Evolutionary conservation across 2,113 vertebrate species (phyloP).

Genomic region (Orthochromis indermauri): DNA sequence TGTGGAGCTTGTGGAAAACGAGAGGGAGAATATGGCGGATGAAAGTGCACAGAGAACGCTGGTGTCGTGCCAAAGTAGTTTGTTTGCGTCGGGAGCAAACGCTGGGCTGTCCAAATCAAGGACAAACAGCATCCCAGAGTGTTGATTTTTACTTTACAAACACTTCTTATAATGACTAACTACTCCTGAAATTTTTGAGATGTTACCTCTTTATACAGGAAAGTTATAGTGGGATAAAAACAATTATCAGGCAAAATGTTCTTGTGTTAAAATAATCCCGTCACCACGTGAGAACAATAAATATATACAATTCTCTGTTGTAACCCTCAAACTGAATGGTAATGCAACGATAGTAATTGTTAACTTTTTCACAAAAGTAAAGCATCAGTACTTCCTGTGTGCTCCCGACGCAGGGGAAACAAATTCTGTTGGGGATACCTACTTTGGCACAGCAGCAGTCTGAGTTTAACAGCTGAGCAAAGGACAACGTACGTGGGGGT

Average conservation of each 20-base stretch:
- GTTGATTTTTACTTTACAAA: background rate
- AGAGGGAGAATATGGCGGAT: background rate
- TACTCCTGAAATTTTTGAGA: background rate
- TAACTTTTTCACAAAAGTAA: background rate
- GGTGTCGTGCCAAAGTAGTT: background rate
- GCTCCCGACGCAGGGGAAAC: background rate
- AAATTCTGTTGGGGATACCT: fast-evolving
- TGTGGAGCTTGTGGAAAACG: fast-evolving
- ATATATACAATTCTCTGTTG: background rate
- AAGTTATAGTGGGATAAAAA: background rate
- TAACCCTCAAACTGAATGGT: background rate
- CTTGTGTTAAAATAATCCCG: background rate
- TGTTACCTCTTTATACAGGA: background rate
- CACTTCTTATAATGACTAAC: background rate
- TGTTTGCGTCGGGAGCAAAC: fast-evolving
- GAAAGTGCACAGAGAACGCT: background rate
- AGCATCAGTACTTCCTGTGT: background rate
- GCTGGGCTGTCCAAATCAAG: background rate
- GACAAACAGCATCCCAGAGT: background rate
- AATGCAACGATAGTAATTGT: background rate
- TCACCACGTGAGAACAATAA: background rate
- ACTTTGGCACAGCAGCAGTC: background rate
- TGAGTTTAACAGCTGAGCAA: background rate
- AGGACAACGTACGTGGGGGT: background rate
- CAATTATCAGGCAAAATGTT: background rate